These are phyloP conservation scores for Micromussa lordhowensis DNA, from an alignment of 92 coral and sea anemone genomes.

Conservation along the genomic window DNA sequence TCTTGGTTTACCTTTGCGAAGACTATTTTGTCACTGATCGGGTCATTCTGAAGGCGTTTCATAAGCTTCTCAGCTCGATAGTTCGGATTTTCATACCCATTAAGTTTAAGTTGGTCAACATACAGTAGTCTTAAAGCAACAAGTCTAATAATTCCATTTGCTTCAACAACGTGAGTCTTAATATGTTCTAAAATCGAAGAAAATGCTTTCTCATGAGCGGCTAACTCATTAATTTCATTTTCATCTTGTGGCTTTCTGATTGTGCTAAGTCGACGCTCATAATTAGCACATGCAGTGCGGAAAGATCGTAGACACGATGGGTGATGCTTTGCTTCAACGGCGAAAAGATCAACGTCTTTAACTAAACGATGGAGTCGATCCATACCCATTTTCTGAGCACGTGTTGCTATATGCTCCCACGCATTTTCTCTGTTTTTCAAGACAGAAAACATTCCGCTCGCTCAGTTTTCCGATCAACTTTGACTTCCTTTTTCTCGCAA, in stretches of 20 bases:
- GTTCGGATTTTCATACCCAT: constrained; percentile 27
- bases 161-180: constrained; percentile 24
- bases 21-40: constrained; percentile 33
- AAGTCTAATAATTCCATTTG: constrained; percentile 30
- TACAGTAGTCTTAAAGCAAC: too few species aligned
- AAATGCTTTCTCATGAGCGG: constrained; percentile 51
- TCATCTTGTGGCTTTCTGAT: too few species aligned
- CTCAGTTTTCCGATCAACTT: constrained; percentile 51
- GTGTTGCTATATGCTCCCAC: constrained; percentile 66
- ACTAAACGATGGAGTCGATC: constrained; percentile 44
- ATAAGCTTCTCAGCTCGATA: constrained; percentile 60
- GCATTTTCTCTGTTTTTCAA: constrained; percentile 30
- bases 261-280: too few species aligned
- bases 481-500: constrained; percentile 47
- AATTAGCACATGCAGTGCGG: too few species aligned
- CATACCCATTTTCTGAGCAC: constrained; percentile 50
- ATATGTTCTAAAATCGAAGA: constrained; percentile 35
- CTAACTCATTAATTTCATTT: background rate
- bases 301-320: constrained; percentile 54
- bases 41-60: constrained; percentile 42
- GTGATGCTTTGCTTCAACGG: constrained; percentile 59
- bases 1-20: too few species aligned
- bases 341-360: constrained; percentile 50
- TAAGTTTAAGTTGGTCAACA: constrained; percentile 48
- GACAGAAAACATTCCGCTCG: constrained; percentile 19